These are phyloP conservation scores for Petaurus breviceps DNA, from an alignment of 2,113 vertebrate species.

Conservation along the genomic window DNA sequence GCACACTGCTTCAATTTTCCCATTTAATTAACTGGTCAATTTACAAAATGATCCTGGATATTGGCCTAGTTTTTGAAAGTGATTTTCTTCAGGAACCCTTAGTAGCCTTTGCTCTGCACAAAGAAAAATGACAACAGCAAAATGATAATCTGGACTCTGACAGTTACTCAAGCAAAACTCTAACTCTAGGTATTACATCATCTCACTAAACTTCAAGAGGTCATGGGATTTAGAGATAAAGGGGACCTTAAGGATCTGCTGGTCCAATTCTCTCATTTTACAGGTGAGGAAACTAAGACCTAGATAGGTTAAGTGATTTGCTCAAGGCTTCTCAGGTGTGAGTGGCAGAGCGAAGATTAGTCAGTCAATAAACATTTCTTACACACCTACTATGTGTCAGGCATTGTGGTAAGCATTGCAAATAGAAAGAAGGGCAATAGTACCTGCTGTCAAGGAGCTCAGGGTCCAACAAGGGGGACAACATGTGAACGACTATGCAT, in stretches of 20 bases:
- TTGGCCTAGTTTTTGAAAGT: not conserved
- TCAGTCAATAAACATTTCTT: not conserved
- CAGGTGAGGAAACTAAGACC: not conserved
- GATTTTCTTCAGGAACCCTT: not conserved
- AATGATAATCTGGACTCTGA: not conserved
- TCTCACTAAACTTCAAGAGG: not conserved
- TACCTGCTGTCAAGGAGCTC: not conserved
- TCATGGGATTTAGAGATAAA: not conserved
- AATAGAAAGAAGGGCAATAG: not conserved
- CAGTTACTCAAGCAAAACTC: not conserved
- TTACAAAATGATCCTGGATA: slow-evolving; percentile 1
- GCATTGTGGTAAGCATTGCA: not conserved
- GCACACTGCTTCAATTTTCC: slow-evolving; percentile 5
- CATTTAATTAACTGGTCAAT: not conserved
- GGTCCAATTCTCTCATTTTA: not conserved
- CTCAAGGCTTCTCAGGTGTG: not conserved
- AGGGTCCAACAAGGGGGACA: not conserved
- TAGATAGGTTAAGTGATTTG: not conserved
- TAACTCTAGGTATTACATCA: not conserved
- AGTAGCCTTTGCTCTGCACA: slow-evolving; percentile 6
- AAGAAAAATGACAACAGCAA: not conserved
- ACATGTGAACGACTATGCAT: not conserved
- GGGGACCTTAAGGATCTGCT: not conserved
- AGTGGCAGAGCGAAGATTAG: not conserved
- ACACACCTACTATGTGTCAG: not conserved